Evolutionary conservation across 2,888 invertebrate genomes (phyloP), one percentile per base, ranked within the genome.

Genomic region (Tenthredo amoena): DNA sequence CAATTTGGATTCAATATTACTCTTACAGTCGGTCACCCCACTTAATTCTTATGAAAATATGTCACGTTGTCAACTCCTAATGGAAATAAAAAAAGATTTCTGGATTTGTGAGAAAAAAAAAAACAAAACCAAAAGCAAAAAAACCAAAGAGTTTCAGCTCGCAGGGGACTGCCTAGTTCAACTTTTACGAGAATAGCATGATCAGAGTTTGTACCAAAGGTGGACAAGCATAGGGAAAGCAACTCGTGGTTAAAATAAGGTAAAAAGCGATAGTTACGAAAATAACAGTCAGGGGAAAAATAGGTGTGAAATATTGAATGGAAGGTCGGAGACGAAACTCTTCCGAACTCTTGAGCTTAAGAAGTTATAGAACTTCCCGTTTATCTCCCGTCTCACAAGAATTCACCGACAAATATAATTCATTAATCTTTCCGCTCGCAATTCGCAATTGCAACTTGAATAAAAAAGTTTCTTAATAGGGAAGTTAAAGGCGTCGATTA

Each of bases 1-100:
- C 37, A 40, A 62, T 40, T 81, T 15, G 26, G 18, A 81, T 81
- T 62, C 40, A 62, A 37, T 81, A 81, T 62, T 10, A 21, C 47
- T 31, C 7, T 34, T 34, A 2, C 12, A 0, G 12, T 62, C 62
- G 31, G 55, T 55, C 55, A n/a, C n/a, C n/a, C 55, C 26, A 12
- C 26, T 21, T 4, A 6, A 62, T 2, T 62, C 26, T 62, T 62
- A 2, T 62, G 62, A 62, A 26, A 62, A 62, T 21, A 26, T 55
- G 18, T 34, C 15, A 47, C 47, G 0, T 12, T 47, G 7, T 74
- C 12, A 21, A 74, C 10, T 21, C 43, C 43, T 10, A 21, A 12
- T 74, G n/a, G 1, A 26, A 40, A 26, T 26, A 15, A 10, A 9
- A 9, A 40, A 26, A 62, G 18, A 62, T 62, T 62, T 10, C 62